Conservation (phyloP, 2,797 vertebrate genomes). For the Falco peregrinus region DNA sequence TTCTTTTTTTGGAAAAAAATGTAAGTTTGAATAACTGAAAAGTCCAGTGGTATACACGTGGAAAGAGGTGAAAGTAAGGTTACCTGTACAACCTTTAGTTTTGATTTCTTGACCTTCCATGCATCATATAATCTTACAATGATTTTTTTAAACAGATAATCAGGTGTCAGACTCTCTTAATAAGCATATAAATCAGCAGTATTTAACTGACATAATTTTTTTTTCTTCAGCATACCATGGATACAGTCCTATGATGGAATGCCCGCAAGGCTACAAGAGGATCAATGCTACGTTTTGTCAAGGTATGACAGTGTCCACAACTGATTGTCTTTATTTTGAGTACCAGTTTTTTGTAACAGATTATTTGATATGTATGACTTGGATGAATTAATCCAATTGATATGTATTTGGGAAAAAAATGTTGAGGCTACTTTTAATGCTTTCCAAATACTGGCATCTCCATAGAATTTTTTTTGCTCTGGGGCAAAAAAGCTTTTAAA, state of each 20-base stretch:
- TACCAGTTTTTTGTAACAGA: not conserved
- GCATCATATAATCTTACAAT: not conserved
- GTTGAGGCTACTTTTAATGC: not conserved
- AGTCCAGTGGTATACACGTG: not conserved
- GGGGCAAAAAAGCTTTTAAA: not conserved
- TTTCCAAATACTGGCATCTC: not conserved
- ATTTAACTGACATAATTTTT: not conserved
- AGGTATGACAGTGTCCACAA: conserved; percentile 77
- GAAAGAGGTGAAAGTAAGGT: not conserved
- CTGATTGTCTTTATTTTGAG: not conserved
- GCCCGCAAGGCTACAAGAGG: conserved; percentile 92
- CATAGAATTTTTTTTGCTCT: not conserved
- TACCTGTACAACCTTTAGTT: not conserved
- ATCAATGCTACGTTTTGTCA: conserved; percentile 93
- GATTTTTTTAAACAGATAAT: not conserved
- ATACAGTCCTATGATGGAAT: conserved; percentile 83
- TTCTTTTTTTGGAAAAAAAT: not conserved
- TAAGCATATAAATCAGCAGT: not conserved
- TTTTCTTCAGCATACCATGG: conserved; percentile 82
- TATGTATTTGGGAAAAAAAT: not conserved
- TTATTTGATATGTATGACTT: not conserved
- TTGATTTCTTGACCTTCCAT: not conserved
- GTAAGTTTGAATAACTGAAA: not conserved
- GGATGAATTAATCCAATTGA: not conserved
- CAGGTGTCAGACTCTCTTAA: not conserved